Percentiles rank a stretch among this genome's conserved stretches.
phyloP scores from a whole-genome alignment of 2,888 invertebrate species.

The Sympetrum striolatum region DNA sequence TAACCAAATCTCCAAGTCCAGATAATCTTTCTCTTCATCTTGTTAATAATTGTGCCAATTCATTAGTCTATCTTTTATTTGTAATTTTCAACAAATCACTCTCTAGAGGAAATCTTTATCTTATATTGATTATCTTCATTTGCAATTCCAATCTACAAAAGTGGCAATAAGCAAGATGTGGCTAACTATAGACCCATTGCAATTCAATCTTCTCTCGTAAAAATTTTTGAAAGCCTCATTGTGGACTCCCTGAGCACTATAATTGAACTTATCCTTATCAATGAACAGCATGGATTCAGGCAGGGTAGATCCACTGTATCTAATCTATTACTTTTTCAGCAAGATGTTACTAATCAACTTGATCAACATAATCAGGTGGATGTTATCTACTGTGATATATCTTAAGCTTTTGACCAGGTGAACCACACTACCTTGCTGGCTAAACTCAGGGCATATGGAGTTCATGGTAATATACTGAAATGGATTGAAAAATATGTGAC shows the following conservation, averaged over 20 bases:
- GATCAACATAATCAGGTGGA: neutral
- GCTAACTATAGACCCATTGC: neutral
- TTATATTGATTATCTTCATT: neutral
- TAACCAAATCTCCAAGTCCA: too few relatives aligned
- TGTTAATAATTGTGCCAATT: too few relatives aligned
- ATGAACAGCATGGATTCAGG: neutral
- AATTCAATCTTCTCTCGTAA: neutral
- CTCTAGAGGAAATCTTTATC: neutral
- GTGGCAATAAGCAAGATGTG: neutral
- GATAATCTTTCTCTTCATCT: too few relatives aligned
- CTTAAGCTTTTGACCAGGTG: neutral
- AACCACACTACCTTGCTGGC: neutral
- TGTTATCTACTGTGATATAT: neutral
- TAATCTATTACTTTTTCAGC: neutral
- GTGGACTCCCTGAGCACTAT: neutral
- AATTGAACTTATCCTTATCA: neutral
- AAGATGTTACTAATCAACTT: neutral
- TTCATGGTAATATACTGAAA: neutral
- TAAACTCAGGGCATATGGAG: neutral
- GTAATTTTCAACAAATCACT: neutral
- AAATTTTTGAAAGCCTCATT: neutral
- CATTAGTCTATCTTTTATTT: too few relatives aligned
- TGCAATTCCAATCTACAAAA: neutral
- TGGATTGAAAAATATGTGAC: neutral
- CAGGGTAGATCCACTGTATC: neutral